phyloP scores from a whole-genome alignment of 2,888 invertebrate genomes.

The Tiphia femorata region DNA sequence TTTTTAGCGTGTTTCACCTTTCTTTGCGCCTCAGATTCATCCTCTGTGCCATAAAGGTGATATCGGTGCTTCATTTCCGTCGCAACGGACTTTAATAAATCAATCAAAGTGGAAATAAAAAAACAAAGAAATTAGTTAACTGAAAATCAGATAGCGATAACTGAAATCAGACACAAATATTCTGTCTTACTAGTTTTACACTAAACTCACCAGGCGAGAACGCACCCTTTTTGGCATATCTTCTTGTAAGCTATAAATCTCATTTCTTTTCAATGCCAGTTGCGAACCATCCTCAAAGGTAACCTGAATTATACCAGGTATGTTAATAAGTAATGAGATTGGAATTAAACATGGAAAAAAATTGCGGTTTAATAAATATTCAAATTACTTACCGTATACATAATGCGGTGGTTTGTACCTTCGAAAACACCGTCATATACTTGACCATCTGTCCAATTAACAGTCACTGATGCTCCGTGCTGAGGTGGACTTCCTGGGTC shows the following conservation, averaged over 20 bases:
- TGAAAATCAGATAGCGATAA: slow-evolving; percentile 29
- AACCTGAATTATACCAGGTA: slow-evolving; percentile 60
- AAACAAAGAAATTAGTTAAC: slow-evolving; percentile 33
- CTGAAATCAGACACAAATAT: slow-evolving; percentile 16
- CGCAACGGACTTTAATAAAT: slow-evolving; percentile 69
- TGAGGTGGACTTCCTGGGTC: slow-evolving; percentile 62
- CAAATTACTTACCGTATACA: slow-evolving; percentile 66
- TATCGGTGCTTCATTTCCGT: slow-evolving; percentile 71
- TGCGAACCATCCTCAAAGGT: slow-evolving; percentile 71
- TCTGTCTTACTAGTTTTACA: slow-evolving; percentile 38
- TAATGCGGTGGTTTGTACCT: slow-evolving; percentile 65
- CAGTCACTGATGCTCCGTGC: slow-evolving; percentile 70
- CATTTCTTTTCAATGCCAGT: slow-evolving; percentile 69
- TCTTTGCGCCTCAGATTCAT: slow-evolving; percentile 54
- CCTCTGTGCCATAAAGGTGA: slow-evolving; percentile 70
- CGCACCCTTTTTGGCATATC: slow-evolving; percentile 73
- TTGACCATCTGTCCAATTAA: slow-evolving; percentile 73
- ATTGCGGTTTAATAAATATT: background rate
- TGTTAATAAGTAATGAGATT: background rate
- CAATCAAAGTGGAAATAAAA: slow-evolving; percentile 51
- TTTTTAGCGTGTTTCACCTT: slow-evolving; percentile 55
- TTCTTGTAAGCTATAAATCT: slow-evolving; percentile 72
- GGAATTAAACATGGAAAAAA: background rate
- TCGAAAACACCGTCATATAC: slow-evolving; percentile 70
- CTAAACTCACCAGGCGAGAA: slow-evolving; percentile 70